Percentiles rank a stretch among this genome's conserved stretches.
phyloP scores from a whole-genome alignment of 1,140 invertebrate genomes.

The Drosophila grimshawi region DNA sequence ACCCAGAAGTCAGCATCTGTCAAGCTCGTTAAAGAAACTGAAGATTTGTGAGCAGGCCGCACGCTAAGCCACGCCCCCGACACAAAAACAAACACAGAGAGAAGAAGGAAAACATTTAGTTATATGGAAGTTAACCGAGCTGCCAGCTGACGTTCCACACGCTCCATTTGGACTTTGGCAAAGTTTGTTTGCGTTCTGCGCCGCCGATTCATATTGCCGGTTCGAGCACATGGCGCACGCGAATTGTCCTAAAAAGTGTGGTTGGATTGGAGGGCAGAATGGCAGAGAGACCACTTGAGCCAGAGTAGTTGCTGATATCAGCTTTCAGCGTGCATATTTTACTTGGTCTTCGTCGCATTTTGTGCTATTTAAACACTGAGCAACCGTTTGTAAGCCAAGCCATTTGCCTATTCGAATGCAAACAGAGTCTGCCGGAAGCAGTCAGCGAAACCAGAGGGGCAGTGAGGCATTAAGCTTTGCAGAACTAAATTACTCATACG shows the following conservation, averaged over 20 bases:
- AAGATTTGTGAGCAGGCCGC: constrained; percentile 24
- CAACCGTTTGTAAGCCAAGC: constrained; percentile 37
- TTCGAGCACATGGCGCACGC: constrained; percentile 61
- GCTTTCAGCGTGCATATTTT: constrained; percentile 59
- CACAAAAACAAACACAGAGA: constrained; percentile 1
- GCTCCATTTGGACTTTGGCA: constrained; percentile 68
- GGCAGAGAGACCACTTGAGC: constrained; percentile 31
- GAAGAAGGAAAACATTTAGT: constrained; percentile 16
- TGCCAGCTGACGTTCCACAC: constrained; percentile 71
- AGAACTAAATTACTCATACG: constrained; percentile 73
- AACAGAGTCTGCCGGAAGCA: constrained; percentile 47
- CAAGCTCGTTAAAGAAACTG: constrained; percentile 42
- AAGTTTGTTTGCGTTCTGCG: constrained; percentile 55
- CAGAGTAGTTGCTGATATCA: constrained; percentile 75
- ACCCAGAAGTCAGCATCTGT: constrained; percentile 67
- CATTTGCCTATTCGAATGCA: constrained; percentile 44
- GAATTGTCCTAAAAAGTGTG: constrained; percentile 39
- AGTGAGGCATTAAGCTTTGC: constrained; percentile 20
- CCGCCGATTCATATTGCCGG: constrained; percentile 22
- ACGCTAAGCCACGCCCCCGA: constrained; percentile 25
- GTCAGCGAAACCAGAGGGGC: background rate
- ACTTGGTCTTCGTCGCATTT: constrained; percentile 12
- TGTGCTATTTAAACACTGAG: constrained; percentile 60
- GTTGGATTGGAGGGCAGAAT: constrained; percentile 1
- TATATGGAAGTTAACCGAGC: constrained; percentile 20